Base-by-base conservation (phyloP, 2,888 invertebrate genomes). In the Chloromyia formosa region DNA sequence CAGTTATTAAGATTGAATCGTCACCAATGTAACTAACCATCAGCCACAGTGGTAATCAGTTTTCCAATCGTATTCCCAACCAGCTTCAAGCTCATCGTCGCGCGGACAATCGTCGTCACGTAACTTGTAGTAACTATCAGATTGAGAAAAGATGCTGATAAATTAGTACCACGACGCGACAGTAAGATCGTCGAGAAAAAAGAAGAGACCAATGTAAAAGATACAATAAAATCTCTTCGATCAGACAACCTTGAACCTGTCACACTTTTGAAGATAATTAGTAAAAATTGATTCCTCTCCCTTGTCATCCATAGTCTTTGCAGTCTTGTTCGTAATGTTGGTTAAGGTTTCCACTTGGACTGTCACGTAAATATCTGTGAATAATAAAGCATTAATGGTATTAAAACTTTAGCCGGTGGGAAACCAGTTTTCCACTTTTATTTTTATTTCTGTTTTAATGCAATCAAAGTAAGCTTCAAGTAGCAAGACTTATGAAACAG, bases 161-260 rank as follows among this genome's bases (percentile, higher is more conserved):
- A n/a, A n/a, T n/a, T n/a, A n/a, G n/a, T n/a, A n/a, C n/a, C n/a
- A n/a, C n/a, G n/a, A n/a, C n/a, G n/a, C n/a, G n/a, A n/a, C n/a
- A n/a, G n/a, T n/a, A n/a, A n/a, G n/a, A n/a, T n/a, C 42, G 12
- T 42, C 42, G 7, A 12, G 12, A 42, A 42, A 42, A 42, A 42
- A 42, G 42, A 42, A 42, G 12, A 42, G 7, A 42, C 42, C 42
- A 42, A 42, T 12, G 7, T 9, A 42, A 42, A n/a, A 49, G 16
- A 49, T n/a, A 49, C 14, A 49, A n/a, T 49, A 49, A 49, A 49
- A 49, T 49, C 12, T 3, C 49, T 3, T 3, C 12, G 16, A 3
- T n/a, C 49, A 56, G 56, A 56, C 22, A 56, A 56, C 56, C 56
- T 56, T 56, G 56, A 56, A 56, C 56, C 56, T 56, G 56, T 56